Conservation (phyloP, 1,140 invertebrate species). For the Spodoptera frugiperda region DNA sequence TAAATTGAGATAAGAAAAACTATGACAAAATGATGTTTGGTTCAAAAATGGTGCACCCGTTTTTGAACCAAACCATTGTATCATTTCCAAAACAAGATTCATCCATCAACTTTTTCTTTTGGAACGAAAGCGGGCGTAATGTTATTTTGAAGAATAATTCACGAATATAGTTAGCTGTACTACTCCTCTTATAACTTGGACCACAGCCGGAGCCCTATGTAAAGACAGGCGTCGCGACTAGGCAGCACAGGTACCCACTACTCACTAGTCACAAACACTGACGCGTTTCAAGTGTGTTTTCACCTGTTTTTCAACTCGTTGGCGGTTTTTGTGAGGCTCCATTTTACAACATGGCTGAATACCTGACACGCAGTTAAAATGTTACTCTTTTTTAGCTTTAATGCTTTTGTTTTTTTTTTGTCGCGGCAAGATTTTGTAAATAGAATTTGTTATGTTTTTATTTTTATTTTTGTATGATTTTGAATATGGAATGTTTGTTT, state of each 20-base stretch:
- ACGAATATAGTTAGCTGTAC: too few relatives aligned
- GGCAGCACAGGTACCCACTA: conserved; percentile 16
- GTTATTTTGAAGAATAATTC: too few relatives aligned
- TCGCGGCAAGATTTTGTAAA: not conserved
- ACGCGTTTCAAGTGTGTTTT: conserved; percentile 52
- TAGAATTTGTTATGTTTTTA: not conserved
- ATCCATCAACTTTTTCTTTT: too few relatives aligned
- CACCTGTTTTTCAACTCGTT: conserved; percentile 48
- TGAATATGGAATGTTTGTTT: not conserved
- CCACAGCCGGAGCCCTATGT: conserved; percentile 8
- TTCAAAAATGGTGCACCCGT: too few relatives aligned
- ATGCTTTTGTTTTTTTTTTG: conserved; percentile 6
- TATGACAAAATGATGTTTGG: too few relatives aligned
- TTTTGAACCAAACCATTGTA: too few relatives aligned
- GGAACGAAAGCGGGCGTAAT: too few relatives aligned
- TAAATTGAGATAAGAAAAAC: too few relatives aligned
- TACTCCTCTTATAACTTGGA: not conserved
- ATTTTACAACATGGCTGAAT: conserved; percentile 4
- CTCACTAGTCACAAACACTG: conserved; percentile 44
- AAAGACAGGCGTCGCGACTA: conserved; percentile 25
- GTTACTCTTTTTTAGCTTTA: not conserved
- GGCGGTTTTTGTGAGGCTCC: conserved; percentile 37
- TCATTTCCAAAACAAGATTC: too few relatives aligned
- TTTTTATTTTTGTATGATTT: not conserved
- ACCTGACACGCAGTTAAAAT: conserved; percentile 10